Evolutionary conservation across 1,140 invertebrate genomes (phyloP).

Genomic region (Diabrotica undecimpunctata): DNA sequence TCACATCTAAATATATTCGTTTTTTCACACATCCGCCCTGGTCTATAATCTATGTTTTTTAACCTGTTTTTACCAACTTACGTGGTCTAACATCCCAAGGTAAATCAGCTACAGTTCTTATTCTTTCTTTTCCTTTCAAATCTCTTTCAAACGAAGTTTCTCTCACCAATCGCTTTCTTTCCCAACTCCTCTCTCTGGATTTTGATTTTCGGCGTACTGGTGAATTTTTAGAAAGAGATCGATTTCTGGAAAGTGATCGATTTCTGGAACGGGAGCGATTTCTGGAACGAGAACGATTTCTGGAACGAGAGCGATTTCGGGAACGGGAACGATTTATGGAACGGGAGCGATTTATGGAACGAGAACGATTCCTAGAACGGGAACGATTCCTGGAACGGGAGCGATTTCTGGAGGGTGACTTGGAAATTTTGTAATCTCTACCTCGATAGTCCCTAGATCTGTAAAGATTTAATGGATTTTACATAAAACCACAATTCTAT

Average conservation of each 20-base stretch:
- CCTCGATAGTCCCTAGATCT: no score
- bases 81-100: conserved; percentile 25
- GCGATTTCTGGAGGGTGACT: background rate
- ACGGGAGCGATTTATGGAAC: conserved; percentile 6
- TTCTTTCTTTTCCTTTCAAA: conserved; percentile 26
- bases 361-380: conserved; percentile 10
- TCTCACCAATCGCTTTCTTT: conserved; percentile 11
- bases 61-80: background rate
- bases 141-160: conserved; percentile 31
- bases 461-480: no score
- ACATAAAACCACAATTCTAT: no score
- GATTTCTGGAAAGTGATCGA: background rate
- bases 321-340: conserved; percentile 16
- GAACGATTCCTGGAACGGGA: conserved; percentile 15
- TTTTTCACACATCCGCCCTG: no score
- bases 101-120: conserved; percentile 31
- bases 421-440: no score
- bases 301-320: conserved; percentile 4
- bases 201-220: background rate
- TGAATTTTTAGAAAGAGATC: background rate
- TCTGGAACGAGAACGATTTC: conserved; percentile 16
- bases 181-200: conserved; percentile 29
- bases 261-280: conserved; percentile 6
- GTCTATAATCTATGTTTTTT: no score
- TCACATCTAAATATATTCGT: no score